Evolutionary conservation across 2,888 invertebrate species (phyloP).

Genomic region (Plebejus melissa): DNA sequence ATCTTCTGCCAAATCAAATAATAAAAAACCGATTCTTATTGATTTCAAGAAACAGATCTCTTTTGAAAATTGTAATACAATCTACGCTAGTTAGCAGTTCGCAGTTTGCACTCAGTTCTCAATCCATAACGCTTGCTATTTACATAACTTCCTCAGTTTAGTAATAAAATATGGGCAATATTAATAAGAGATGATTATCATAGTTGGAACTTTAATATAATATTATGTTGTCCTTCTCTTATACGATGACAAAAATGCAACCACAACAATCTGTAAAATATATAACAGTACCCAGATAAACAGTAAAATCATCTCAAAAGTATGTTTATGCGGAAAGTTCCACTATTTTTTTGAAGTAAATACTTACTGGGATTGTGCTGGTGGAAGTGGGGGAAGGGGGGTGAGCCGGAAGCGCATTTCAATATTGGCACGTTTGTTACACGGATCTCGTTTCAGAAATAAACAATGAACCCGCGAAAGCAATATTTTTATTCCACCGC

Average conservation of each 20-base stretch:
- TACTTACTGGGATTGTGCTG: neutral
- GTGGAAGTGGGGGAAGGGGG: conserved; percentile 16
- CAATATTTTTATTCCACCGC: conserved; percentile 8
- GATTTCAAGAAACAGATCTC: too few species aligned
- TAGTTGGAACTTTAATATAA: too few species aligned
- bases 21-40: too few species aligned
- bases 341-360: neutral
- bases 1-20: too few species aligned
- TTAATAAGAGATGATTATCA: too few species aligned
- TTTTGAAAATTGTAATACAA: too few species aligned
- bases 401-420: conserved; percentile 31
- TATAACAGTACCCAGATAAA: too few species aligned
- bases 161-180: neutral
- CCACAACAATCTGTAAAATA: too few species aligned
- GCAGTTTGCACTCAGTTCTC: neutral
- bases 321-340: neutral
- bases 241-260: too few species aligned
- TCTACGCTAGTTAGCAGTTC: neutral
- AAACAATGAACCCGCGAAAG: conserved; percentile 28
- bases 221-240: too few species aligned
- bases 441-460: conserved; percentile 38
- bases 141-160: neutral
- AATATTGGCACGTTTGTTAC: conserved; percentile 36
- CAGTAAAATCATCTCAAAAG: too few species aligned
- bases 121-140: neutral